Evolutionary conservation across 2,797 vertebrate species (phyloP), one percentile per base, ranked within the genome.

Genomic region (Paedocypris micromegethes): DNA sequence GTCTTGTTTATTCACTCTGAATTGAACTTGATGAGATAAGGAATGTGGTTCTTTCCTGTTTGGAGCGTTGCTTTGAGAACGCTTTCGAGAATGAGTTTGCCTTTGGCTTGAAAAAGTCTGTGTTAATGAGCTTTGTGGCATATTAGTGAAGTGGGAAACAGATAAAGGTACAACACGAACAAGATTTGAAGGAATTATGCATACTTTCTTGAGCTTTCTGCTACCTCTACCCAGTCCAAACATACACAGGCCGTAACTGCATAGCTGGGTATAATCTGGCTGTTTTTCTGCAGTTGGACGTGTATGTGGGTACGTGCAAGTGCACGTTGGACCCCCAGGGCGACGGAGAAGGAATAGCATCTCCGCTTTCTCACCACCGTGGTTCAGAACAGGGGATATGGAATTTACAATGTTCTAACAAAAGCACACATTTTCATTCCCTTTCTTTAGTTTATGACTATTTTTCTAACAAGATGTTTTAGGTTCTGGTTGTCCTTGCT

Each of bases 331-430:
- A 58, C 70, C 47, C 62, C 39, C 43, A 63, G 68, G 63, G 61
- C 42, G 64, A 72, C 64, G 58, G 67, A 57, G 57, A 47, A 46
- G 58, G 67, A 64, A 74, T 59, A 64, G 71, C 64, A 62, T 80
- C 72, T 77, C 68, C 70, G 64, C 72, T 60, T 59, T 70, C 67
- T 75, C 73, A 48, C 77, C 70, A 67, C 65, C 67, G 9, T 68
- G 59, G 63, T 77, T 68, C 72, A 46, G 56, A 61, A 64, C 67
- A 73, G 76, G 82, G 68, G 23, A 23, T 58, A 78, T 83, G 85
- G 83, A 88, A 87, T 86, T 86, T 82, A 83, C 79, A 84, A 80
- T 81, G 80, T 86, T 85, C 83, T 86, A 86, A 88, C 86, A 88
- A 78, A 78, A 78, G 70, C 78, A 66, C 56, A 50, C 64, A 74